A percentile compares a stretch with the other conserved stretches of the same genome.
Evolutionary conservation across 2,797 vertebrate species (phyloP).

Genomic region (Syngnathus acus): DNA sequence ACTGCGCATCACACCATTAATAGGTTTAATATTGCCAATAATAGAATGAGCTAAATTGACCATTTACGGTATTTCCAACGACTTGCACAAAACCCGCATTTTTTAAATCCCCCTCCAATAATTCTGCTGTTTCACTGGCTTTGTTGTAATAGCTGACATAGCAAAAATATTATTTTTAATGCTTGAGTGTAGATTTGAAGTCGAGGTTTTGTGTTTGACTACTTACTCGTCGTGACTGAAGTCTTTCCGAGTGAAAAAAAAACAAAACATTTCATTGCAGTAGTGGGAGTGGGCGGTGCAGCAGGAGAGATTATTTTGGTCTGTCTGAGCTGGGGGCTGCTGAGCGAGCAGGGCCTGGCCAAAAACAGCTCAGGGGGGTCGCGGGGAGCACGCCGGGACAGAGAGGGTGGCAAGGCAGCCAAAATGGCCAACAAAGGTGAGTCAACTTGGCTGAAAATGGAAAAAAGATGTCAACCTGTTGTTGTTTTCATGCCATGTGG

Average conservation of each 20-base stretch:
- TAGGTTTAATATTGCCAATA: neutral
- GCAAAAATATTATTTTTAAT: neutral
- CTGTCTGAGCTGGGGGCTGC: constrained; percentile 58
- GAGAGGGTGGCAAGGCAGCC: constrained; percentile 28
- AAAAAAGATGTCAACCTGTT: neutral
- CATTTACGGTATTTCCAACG: neutral
- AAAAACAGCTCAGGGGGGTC: constrained; percentile 65
- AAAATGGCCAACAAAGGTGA: constrained; percentile 76
- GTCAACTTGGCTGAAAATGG: constrained; percentile 16
- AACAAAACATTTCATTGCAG: constrained; percentile 4
- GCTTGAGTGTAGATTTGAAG: neutral
- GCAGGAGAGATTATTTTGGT: constrained; percentile 70
- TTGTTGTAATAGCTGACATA: too few species aligned
- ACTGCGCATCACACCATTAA: constrained; percentile 4
- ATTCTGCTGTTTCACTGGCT: neutral
- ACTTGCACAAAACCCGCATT: too few species aligned
- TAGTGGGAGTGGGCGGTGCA: constrained; percentile 44
- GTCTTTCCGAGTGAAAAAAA: neutral
- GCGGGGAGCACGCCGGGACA: constrained; percentile 43
- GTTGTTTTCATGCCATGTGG: neutral
- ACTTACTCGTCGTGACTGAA: neutral
- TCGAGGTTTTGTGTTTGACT: neutral
- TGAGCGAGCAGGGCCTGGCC: constrained; percentile 63
- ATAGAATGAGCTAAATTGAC: neutral
- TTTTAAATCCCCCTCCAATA: too few species aligned